Percentiles rank a stretch among this genome's conserved stretches.
These are phyloP conservation scores for Sebastiscus tertius DNA, from an alignment of 2,797 vertebrate species.

Conservation along the genomic window DNA sequence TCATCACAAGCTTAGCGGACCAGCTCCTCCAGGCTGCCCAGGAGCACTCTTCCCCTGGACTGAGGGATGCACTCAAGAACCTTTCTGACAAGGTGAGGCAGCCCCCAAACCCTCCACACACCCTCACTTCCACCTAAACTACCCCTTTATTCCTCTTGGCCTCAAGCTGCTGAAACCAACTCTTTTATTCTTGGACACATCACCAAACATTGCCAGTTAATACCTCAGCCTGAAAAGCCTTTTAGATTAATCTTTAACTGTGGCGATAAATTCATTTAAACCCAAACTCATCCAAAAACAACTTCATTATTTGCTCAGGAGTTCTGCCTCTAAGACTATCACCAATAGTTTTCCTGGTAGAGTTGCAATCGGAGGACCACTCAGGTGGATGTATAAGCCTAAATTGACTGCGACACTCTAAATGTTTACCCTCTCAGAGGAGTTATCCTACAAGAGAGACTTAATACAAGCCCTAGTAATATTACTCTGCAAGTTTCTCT, in stretches of 20 bases:
- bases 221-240: not conserved
- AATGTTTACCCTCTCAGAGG: slow-evolving; percentile 15
- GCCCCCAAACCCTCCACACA: not conserved
- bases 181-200: slow-evolving; percentile 7
- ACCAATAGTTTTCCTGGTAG: not conserved
- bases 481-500: not conserved
- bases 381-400: not conserved
- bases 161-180: slow-evolving; percentile 18
- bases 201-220: not conserved
- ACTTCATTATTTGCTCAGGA: slow-evolving; percentile 1
- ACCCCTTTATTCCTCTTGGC: slow-evolving; percentile 11
- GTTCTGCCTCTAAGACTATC: slow-evolving; percentile 1
- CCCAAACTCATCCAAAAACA: not conserved
- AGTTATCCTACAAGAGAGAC: not conserved
- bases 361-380: not conserved
- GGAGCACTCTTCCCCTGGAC: slow-evolving; percentile 87
- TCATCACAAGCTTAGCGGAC: slow-evolving; percentile 92
- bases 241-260: slow-evolving; percentile 14
- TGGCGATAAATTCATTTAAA: slow-evolving; percentile 11
- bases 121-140: not conserved
- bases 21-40: slow-evolving; percentile 93
- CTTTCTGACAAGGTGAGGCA: slow-evolving; percentile 95
- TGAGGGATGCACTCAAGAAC: slow-evolving; percentile 93
- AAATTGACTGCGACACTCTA: not conserved
- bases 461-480: not conserved